Evolutionary conservation across 2,113 vertebrate genomes (phyloP).

Genomic region (Cichladusa arquata): DNA sequence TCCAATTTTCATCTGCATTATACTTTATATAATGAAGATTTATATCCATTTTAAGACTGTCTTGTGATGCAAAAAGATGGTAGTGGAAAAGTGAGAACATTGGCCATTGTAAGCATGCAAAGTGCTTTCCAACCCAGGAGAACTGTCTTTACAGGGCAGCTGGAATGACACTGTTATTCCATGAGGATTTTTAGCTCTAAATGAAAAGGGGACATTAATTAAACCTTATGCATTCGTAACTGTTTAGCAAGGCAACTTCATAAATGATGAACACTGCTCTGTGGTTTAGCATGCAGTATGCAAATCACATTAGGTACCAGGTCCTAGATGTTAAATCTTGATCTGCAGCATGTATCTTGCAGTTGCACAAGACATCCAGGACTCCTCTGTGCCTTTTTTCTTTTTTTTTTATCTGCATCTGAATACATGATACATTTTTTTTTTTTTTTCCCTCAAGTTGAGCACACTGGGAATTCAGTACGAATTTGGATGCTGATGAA

Average conservation of each 20-base stretch:
- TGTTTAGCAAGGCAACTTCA: background rate
- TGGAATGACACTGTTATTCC: background rate
- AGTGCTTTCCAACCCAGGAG: background rate
- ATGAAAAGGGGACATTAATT: background rate
- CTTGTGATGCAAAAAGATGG: background rate
- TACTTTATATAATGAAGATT: background rate
- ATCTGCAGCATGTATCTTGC: background rate
- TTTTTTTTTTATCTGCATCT: background rate
- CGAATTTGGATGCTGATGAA: background rate
- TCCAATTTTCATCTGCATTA: background rate
- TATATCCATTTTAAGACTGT: background rate
- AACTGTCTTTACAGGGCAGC: background rate
- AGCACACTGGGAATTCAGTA: background rate
- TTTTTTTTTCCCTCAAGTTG: background rate
- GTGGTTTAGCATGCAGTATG: background rate
- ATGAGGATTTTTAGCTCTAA: background rate
- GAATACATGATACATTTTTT: background rate
- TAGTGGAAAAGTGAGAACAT: background rate
- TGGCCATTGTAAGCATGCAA: background rate
- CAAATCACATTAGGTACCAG: rapidly evolving
- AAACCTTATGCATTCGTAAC: rapidly evolving
- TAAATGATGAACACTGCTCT: background rate
- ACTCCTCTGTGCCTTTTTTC: background rate
- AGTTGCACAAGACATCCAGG: background rate
- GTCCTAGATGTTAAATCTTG: background rate